Base-by-base conservation (phyloP, 2,113 vertebrate genomes). In the Synodontis membranacea region DNA sequence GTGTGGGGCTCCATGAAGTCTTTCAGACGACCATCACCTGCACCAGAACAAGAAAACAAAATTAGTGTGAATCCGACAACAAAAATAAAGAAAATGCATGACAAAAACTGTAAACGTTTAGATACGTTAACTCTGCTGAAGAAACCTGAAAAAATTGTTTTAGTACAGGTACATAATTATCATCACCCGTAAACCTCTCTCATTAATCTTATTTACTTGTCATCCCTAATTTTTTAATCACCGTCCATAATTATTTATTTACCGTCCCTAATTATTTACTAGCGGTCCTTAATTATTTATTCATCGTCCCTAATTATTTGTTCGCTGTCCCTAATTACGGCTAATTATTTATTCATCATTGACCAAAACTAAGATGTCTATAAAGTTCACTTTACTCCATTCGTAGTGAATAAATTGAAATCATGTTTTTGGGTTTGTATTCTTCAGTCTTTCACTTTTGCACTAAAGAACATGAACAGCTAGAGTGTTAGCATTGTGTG, bases 21-120 rank as follows among this genome's bases (percentile, higher is more conserved):
- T 80, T 72, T 37, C 56, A 62, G 84, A 48, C 62, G 74, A 19
- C 87, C 74, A 1, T 34, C 44, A 62, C 86, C 85, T 70, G 50
- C 62, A 28, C 48, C 82, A 78, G 56, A 66, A 5, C 34, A 46
- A 88, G 21, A 70, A 44, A 37, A 86, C 15, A 44, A 10, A 31
- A n/a, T 75, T 54, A 84, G 54, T 56, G 25, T 48, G 23, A 0
- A 25, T 46, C 54, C 14, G 7, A 48, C 15, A 48, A 44, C 66
- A 42, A 14, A 15, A 3, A 31, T 12, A 87, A 31, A 74, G 42
- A 0, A 62, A 52, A 83, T 34, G 17, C 21, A 58, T 34, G 52
- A 68, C 37, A 48, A 9, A 9, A 0, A 84, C 1, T 11, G 8
- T 74, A n/a, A 9, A 85, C 42, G 34, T 21, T 37, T 37, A 68